Evolutionary conservation across 2,113 vertebrate genomes (phyloP).

Genomic region (Nothoprocta perdicaria): DNA sequence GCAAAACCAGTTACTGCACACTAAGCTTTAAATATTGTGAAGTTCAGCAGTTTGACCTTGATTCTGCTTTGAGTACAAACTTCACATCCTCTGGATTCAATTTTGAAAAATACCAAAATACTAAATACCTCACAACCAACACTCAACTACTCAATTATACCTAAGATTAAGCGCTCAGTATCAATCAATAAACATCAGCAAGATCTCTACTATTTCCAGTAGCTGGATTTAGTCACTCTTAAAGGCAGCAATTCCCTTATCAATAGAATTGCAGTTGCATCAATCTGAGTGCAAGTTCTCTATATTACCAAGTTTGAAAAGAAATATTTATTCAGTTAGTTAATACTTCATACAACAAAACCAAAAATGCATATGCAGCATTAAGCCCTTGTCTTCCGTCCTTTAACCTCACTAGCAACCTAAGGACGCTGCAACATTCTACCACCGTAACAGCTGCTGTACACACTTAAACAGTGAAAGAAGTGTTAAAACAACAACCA

Average conservation of each 20-base stretch:
- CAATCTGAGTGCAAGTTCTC: not conserved
- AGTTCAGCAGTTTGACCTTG: slow-evolving; percentile 3
- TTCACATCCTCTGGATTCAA: not conserved
- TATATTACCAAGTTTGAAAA: not conserved
- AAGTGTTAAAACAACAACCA: not conserved
- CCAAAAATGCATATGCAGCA: not conserved
- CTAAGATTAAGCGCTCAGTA: not conserved
- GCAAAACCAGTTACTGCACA: not conserved
- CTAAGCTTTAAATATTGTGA: not conserved
- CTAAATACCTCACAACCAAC: not conserved
- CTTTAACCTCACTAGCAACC: fast-evolving
- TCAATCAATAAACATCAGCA: not conserved
- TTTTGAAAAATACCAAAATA: slow-evolving; percentile 37
- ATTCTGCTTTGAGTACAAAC: not conserved
- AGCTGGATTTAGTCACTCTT: not conserved
- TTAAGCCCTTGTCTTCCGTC: not conserved
- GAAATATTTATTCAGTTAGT: not conserved
- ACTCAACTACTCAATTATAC: not conserved
- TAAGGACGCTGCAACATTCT: not conserved
- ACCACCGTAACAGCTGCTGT: not conserved
- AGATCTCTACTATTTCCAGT: not conserved
- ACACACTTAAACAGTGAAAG: not conserved
- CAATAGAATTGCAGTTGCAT: not conserved
- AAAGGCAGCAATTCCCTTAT: not conserved
- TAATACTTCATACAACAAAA: not conserved